Conservation (phyloP, 1,140 invertebrate species). For the Pseudachorutes palmiensis region DNA sequence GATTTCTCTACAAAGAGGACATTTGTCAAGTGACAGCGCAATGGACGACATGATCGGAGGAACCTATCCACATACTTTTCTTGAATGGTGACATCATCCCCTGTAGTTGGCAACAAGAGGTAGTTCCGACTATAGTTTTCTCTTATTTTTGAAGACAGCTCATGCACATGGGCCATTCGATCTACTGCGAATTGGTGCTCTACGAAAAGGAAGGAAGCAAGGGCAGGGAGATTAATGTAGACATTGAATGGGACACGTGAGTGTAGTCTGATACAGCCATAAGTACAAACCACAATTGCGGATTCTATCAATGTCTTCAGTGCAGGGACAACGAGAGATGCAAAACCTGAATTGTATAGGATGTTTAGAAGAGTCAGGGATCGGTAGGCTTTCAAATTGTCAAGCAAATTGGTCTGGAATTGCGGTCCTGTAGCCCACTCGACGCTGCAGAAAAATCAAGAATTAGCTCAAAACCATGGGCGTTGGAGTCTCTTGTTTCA, state of each 20-base stretch:
- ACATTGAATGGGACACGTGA: background rate
- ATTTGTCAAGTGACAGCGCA: background rate
- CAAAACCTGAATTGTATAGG: background rate
- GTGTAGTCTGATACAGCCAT: background rate
- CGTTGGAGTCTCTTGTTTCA: background rate
- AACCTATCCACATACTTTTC: background rate
- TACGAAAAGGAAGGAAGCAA: constrained; percentile 1
- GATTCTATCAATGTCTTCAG: background rate
- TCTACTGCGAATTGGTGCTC: constrained; percentile 3
- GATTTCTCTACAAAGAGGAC: background rate
- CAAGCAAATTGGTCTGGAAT: background rate
- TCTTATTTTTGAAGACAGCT: background rate
- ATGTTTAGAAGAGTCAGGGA: background rate
- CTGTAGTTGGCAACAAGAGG: background rate
- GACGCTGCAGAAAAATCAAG: background rate
- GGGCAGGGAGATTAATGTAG: background rate
- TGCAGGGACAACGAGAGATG: background rate
- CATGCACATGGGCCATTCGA: background rate
- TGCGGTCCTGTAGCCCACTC: background rate
- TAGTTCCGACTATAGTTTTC: background rate
- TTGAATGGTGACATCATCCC: background rate
- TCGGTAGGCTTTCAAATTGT: background rate
- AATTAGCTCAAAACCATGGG: background rate
- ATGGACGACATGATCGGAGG: background rate
- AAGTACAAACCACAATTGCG: background rate